phyloP scores from a whole-genome alignment of 2,888 invertebrate species.

The Acanthosoma haemorrhoidale region DNA sequence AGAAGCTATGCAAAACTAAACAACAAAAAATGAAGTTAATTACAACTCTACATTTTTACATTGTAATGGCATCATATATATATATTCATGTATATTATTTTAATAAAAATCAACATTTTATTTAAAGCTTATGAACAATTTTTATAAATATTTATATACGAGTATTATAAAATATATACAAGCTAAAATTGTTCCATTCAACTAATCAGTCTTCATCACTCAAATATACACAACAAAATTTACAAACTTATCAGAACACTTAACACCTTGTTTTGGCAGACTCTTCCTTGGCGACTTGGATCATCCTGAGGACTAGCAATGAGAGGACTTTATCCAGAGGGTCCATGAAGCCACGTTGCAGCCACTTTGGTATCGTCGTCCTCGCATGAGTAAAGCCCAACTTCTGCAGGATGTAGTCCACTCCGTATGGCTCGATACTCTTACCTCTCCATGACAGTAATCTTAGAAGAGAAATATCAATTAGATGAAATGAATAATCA shows the following conservation, averaged over 20 bases:
- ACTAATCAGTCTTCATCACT: conserved; percentile 10
- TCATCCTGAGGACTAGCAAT: conserved; percentile 39
- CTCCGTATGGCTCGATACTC: conserved; percentile 95
- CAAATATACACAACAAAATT: neutral
- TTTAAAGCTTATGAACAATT: too few species aligned
- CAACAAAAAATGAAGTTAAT: neutral
- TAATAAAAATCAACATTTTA: too few species aligned
- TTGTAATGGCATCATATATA: too few species aligned
- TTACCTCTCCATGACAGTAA: conserved; percentile 86
- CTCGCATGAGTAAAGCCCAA: conserved; percentile 95
- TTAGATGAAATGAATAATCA: neutral
- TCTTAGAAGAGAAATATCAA: too few species aligned
- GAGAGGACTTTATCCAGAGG: conserved; percentile 78
- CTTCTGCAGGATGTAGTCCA: conserved; percentile 96
- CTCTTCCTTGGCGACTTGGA: conserved; percentile 35
- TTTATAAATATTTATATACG: too few species aligned
- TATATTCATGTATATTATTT: too few species aligned
- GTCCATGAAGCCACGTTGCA: conserved; percentile 97
- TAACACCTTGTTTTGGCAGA: neutral
- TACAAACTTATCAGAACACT: neutral
- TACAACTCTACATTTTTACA: too few species aligned
- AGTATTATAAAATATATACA: too few species aligned
- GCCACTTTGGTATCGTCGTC: conserved; percentile 98
- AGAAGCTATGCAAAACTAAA: neutral
- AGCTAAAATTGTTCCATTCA: neutral